Conservation (phyloP, 1,140 invertebrate genomes). For the Eupeodes corollae region DNA sequence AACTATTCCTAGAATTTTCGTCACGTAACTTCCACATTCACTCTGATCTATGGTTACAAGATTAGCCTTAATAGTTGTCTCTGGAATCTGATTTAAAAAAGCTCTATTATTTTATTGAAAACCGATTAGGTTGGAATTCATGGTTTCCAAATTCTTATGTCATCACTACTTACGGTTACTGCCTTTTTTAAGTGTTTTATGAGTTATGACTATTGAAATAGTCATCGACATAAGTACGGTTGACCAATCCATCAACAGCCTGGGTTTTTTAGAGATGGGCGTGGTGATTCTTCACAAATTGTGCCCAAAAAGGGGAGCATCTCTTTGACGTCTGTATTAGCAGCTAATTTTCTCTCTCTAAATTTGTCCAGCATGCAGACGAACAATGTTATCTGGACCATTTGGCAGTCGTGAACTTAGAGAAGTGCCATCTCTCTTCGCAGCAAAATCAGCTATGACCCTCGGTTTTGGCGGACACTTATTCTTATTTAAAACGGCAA, state of each 20-base stretch:
- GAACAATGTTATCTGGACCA: background rate
- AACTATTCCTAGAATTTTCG: too few species aligned
- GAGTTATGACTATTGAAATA: constrained; percentile 19
- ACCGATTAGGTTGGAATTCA: too few species aligned
- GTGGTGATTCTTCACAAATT: background rate
- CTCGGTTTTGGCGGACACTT: constrained; percentile 12
- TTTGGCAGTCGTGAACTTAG: background rate
- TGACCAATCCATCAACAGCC: constrained; percentile 16
- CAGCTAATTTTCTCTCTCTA: background rate
- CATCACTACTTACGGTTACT: too few species aligned
- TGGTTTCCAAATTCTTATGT: too few species aligned
- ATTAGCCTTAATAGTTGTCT: too few species aligned
- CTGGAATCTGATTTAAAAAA: too few species aligned
- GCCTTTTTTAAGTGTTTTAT: too few species aligned
- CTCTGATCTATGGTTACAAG: too few species aligned
- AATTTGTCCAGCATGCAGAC: background rate
- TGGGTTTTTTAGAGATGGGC: constrained; percentile 9
- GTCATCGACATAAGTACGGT: constrained; percentile 34
- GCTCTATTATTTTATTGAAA: too few species aligned
- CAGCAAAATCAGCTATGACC: constrained; percentile 19
- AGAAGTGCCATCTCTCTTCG: constrained; percentile 1
- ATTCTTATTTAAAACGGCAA: constrained; percentile 13
- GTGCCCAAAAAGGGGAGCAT: background rate
- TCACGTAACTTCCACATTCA: too few species aligned
- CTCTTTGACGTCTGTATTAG: background rate